Conservation (phyloP, 2,797 vertebrate species). For the Danio aesculapii region DNA sequence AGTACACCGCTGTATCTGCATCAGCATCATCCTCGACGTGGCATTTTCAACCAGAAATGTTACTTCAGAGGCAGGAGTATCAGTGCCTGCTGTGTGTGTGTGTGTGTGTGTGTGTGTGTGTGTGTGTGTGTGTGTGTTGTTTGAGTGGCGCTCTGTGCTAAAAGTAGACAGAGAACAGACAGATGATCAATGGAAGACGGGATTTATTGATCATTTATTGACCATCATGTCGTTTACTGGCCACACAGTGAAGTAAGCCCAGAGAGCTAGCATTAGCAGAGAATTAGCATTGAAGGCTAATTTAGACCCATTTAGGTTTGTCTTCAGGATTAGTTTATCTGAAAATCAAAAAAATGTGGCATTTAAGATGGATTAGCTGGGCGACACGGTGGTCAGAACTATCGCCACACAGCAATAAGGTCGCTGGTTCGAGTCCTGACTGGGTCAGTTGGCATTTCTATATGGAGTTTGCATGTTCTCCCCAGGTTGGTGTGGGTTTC, state of each 20-base stretch:
- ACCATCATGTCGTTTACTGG: background rate
- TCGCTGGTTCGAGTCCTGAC: no score
- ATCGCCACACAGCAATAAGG: no score
- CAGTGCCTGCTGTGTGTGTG: background rate
- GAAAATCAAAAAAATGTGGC: no score
- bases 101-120: background rate
- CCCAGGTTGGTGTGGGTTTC: no score
- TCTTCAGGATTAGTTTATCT: no score
- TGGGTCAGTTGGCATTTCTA: no score
- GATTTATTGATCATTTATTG: conserved; percentile 58
- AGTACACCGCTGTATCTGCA: background rate
- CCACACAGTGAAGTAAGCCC: background rate
- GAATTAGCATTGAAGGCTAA: no score
- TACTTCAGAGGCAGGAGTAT: background rate
- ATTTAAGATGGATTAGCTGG: no score
- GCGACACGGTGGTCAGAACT: no score
- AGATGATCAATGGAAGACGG: conserved; percentile 72
- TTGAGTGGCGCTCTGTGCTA: background rate
- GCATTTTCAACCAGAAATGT: background rate
- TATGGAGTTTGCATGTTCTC: no score
- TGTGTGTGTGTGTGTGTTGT: background rate
- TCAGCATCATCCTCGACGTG: background rate
- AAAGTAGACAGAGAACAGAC: conserved; percentile 64
- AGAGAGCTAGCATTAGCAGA: background rate
- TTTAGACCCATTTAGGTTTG: no score